These are phyloP conservation scores for Rostratula benghalensis DNA, from an alignment of 2,113 vertebrate genomes.

Conservation along the genomic window DNA sequence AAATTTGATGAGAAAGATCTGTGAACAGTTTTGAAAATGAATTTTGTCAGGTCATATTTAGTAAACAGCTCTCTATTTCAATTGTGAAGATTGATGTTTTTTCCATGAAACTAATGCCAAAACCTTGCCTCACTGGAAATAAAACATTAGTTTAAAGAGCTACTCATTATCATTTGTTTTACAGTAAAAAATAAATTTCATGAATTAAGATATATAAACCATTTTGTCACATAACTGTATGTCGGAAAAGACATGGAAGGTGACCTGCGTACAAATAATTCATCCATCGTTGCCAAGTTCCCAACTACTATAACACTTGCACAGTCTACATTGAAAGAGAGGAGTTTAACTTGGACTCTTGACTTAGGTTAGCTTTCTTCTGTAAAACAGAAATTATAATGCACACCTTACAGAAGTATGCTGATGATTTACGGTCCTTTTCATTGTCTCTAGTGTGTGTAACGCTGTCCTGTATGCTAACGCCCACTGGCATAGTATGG, in stretches of 20 bases:
- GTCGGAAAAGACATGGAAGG: conserved; percentile 23
- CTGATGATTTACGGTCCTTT: not conserved
- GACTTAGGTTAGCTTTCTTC: not conserved
- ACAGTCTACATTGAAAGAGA: not conserved
- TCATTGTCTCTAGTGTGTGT: fast-evolving
- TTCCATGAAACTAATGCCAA: conserved; percentile 77
- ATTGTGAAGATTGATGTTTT: conserved; percentile 75
- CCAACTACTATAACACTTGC: conserved; percentile 24
- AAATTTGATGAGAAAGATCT: conserved; percentile 70
- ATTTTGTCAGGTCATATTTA: conserved; percentile 71
- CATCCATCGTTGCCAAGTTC: not conserved
- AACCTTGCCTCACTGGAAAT: conserved; percentile 76
- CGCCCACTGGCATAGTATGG: fast-evolving
- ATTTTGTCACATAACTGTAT: conserved; percentile 49
- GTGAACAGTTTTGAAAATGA: conserved; percentile 61
- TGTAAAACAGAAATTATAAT: not conserved
- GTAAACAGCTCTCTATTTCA: conserved; percentile 70
- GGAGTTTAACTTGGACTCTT: not conserved
- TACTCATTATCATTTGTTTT: conserved; percentile 74
- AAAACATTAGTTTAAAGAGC: conserved; percentile 75
- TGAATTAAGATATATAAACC: conserved; percentile 68
- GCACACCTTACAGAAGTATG: not conserved
- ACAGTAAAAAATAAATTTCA: conserved; percentile 69
- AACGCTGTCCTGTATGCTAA: not conserved
- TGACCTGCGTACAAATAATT: conserved; percentile 55